Evolutionary conservation across 2,888 invertebrate genomes (phyloP).

Genomic region (Drosophila colorata): DNA sequence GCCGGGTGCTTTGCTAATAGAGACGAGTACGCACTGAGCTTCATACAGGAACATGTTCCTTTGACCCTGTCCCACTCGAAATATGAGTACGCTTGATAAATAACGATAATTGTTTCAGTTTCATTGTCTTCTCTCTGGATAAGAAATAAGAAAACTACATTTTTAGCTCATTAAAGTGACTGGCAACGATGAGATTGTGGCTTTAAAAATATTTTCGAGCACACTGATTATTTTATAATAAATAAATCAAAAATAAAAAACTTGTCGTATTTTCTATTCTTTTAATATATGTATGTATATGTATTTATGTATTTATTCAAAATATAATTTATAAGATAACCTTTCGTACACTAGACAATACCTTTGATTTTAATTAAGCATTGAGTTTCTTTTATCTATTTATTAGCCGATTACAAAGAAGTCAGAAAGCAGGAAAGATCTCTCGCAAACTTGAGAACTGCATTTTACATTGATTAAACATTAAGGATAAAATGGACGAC

Average conservation of each 20-base stretch:
- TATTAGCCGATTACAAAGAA: background rate
- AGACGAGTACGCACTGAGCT: conserved; percentile 9
- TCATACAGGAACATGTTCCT: conserved; percentile 1
- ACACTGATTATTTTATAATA: background rate
- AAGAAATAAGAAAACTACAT: background rate
- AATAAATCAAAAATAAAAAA: no score
- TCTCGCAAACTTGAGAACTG: background rate
- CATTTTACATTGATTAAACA: background rate
- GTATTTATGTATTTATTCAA: no score
- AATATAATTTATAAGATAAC: no score
- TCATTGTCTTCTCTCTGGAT: conserved; percentile 27
- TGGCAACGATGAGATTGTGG: background rate
- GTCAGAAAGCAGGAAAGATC: background rate
- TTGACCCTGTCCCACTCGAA: conserved; percentile 20
- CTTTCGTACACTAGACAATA: background rate
- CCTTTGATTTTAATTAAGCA: background rate
- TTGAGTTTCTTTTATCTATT: background rate
- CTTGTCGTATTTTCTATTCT: no score
- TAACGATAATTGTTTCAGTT: conserved; percentile 33
- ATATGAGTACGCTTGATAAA: conserved; percentile 9
- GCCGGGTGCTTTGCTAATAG: conserved; percentile 12
- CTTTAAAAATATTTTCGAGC: background rate
- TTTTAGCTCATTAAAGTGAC: background rate
- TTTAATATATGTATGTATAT: no score
- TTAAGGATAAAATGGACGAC: background rate